These are phyloP conservation scores for Malaclemys terrapin DNA, from an alignment of 2,113 vertebrate species.

Conservation along the genomic window DNA sequence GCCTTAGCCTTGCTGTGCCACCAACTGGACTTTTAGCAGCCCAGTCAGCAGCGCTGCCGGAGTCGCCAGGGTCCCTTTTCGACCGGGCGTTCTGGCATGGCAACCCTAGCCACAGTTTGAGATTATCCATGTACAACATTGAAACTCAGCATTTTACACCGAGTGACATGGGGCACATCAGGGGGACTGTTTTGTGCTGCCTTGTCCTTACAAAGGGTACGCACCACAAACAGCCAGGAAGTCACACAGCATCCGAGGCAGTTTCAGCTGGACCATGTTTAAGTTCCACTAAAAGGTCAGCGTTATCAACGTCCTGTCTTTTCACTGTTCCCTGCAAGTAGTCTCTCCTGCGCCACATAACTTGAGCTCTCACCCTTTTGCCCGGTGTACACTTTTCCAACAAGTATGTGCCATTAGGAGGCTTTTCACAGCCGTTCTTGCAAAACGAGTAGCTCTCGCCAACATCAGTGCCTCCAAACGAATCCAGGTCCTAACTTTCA, in stretches of 20 bases:
- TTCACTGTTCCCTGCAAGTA: neutral
- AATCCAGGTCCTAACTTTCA: too few species aligned
- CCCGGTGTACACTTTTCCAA: neutral
- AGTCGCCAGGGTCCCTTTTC: too few species aligned
- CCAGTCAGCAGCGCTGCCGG: too few species aligned
- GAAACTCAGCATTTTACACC: neutral
- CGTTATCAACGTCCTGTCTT: neutral
- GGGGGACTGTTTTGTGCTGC: neutral
- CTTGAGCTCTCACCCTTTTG: neutral
- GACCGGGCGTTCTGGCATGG: too few species aligned
- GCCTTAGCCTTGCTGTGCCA: too few species aligned
- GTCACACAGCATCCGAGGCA: neutral
- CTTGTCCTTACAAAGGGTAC: neutral
- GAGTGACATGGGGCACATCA: accelerated
- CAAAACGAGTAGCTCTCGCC: neutral
- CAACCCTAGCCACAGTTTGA: neutral
- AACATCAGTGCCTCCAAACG: too few species aligned
- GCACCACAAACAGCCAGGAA: neutral
- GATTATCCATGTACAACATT: neutral
- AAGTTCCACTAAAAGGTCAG: neutral
- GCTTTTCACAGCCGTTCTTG: neutral
- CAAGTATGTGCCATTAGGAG: too few species aligned
- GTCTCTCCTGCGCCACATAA: neutral
- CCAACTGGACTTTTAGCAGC: too few species aligned
- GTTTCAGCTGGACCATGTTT: neutral